phyloP scores from a whole-genome alignment of 2,797 vertebrate genomes.

The Enteromius afrohamiltoni region DNA sequence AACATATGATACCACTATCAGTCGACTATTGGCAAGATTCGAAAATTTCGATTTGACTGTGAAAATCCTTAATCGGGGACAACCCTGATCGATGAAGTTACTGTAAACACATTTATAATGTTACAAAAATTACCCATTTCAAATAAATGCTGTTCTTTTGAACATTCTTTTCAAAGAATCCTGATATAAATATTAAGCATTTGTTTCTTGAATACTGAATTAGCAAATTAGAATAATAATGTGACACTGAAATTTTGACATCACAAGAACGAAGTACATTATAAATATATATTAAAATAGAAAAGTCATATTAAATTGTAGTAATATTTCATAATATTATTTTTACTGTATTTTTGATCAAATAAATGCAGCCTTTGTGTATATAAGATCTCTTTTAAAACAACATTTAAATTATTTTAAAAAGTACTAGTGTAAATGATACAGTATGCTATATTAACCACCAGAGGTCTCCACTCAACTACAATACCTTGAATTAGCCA shows the following conservation, averaged over 20 bases:
- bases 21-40: too few species aligned
- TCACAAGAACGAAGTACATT: neutral
- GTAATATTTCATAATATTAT: neutral
- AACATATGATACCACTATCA: too few species aligned
- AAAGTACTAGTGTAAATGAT: neutral
- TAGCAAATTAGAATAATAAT: neutral
- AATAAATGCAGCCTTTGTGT: neutral
- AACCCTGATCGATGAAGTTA: neutral
- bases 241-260: neutral
- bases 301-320: neutral
- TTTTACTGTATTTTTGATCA: neutral
- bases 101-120: neutral
- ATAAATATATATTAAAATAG: neutral
- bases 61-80: too few species aligned
- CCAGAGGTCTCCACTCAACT: constrained; percentile 48
- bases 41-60: too few species aligned
- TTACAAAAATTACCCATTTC: neutral
- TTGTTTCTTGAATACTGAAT: neutral
- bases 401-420: too few species aligned
- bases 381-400: neutral
- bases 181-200: neutral
- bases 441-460: constrained; percentile 27
- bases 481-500: neutral
- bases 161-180: neutral
- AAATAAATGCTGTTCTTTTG: neutral